Base-by-base conservation (phyloP, 2,113 vertebrate genomes). In the Semnornis frantzii region DNA sequence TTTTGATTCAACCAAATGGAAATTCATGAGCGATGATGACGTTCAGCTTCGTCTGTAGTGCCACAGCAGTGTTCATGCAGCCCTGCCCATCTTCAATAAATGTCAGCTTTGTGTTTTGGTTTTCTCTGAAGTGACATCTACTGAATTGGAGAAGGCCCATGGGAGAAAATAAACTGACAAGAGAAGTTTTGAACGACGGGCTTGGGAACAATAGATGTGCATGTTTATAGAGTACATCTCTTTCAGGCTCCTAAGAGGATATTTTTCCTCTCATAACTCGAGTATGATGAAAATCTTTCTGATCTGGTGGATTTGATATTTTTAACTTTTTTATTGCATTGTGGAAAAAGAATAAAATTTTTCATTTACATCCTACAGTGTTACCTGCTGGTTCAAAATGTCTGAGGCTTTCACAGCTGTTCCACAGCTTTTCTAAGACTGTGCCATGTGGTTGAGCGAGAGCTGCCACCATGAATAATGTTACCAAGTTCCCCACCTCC, bases 391-490 rank as follows among this genome's bases (percentile, higher is more conserved):
- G 48, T 37, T 66, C 55, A 46, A 24, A 63, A 77, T 33, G 18
- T 46, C 27, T 65, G 72, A 64, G 37, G 31, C 55, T 82, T 92
- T 81, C 55, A 17, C 17, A 54, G 46, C 48, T 77, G 5, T 77
- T 77, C 34, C 25, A 20, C 17, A 17, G 6, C 21, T 89, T 42
- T 1, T 7, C 55, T 73, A 34, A 64, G 55, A 54, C 28, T n/a
- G 24, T 58, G n/a, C 28, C 10, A 34, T 46, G 54, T 76, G 59
- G 69, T 58, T 1, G 1, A 60, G 42, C 19, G 24, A 82, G 34
- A 64, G 34, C 48, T 1, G 3, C 59, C 44, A 9, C 18, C 0
- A 1, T 1, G 1, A 77, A 39, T 24, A 77, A 46, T 8, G 8
- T 34, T 85, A n/a, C 1, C 2, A 1, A 16, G 48, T 81, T 77